A percentile compares a stretch with the other conserved stretches of the same genome.
These are phyloP conservation scores for Carollia perspicillata DNA, from an alignment of 2,113 vertebrate species.

Conservation along the genomic window DNA sequence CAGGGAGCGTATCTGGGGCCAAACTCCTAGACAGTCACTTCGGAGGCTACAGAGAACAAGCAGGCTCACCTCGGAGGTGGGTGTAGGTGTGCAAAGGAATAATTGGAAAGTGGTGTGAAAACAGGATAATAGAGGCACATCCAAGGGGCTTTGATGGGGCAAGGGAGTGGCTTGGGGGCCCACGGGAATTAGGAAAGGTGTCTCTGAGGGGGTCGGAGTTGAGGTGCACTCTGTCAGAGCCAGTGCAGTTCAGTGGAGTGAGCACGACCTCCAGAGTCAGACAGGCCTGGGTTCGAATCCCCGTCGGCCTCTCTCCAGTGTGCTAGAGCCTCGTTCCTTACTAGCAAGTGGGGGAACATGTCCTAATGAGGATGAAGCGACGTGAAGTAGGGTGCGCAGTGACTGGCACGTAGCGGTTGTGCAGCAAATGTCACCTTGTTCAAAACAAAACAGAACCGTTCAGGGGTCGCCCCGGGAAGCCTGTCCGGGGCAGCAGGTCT, in stretches of 20 bases:
- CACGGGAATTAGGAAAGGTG: not conserved
- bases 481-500: not conserved
- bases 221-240: not conserved
- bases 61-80: not conserved
- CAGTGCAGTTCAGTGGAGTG: not conserved
- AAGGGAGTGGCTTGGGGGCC: not conserved
- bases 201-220: not conserved
- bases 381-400: not conserved
- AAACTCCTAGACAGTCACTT: not conserved
- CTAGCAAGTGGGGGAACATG: not conserved
- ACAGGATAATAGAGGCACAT: not conserved
- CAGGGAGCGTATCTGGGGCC: not conserved
- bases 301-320: not conserved
- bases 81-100: not conserved
- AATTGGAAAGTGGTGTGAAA: not conserved
- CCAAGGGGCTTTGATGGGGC: not conserved
- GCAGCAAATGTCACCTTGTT: not conserved
- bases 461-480: not conserved
- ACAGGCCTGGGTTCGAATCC: not conserved
- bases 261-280: not conserved
- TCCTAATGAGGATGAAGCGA: not conserved
- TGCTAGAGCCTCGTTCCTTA: not conserved
- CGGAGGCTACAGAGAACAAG: not conserved
- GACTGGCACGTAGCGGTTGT: not conserved
- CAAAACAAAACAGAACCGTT: not conserved